A percentile compares a stretch with the other conserved stretches of the same genome.
These are phyloP conservation scores for Hypsibius dujardini DNA, from an alignment of 1,140 invertebrate genomes.

Conservation along the genomic window DNA sequence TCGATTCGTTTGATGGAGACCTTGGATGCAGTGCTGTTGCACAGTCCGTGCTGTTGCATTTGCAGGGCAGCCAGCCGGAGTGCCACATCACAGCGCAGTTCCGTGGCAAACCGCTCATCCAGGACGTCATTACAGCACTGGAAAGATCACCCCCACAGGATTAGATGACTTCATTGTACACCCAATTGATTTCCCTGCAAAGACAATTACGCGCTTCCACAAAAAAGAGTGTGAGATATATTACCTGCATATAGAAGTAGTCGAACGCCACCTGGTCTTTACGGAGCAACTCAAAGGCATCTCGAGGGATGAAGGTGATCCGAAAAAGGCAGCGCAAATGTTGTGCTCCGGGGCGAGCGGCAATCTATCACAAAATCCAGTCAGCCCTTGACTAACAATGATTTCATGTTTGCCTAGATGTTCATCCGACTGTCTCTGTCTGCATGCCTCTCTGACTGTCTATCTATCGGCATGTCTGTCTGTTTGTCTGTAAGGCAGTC, in stretches of 20 bases:
- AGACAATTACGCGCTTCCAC: no score
- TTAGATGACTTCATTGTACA: slow-evolving; percentile 15
- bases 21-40: slow-evolving; percentile 52
- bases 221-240: slow-evolving; percentile 7
- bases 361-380: slow-evolving; percentile 44
- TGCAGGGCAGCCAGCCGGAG: slow-evolving; percentile 65
- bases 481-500: no score
- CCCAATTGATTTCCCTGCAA: no score
- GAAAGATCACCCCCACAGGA: slow-evolving; percentile 25
- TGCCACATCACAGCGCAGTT: slow-evolving; percentile 68
- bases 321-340: slow-evolving; percentile 71
- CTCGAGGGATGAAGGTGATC: slow-evolving; percentile 64
- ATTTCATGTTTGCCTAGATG: no score
- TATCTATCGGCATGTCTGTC: no score
- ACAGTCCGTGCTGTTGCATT: slow-evolving; percentile 67
- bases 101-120: slow-evolving; percentile 68
- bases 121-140: slow-evolving; percentile 82
- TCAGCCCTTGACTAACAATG: no score
- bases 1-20: slow-evolving; percentile 65
- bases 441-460: no score
- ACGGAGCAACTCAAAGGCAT: slow-evolving; percentile 59
- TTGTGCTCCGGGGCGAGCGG: slow-evolving; percentile 62
- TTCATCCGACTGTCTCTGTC: no score
- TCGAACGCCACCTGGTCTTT: slow-evolving; percentile 65
- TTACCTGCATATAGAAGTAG: slow-evolving; percentile 62